These are phyloP conservation scores for Eristalinus sepulchralis DNA, from an alignment of 2,888 invertebrate species.

Conservation along the genomic window DNA sequence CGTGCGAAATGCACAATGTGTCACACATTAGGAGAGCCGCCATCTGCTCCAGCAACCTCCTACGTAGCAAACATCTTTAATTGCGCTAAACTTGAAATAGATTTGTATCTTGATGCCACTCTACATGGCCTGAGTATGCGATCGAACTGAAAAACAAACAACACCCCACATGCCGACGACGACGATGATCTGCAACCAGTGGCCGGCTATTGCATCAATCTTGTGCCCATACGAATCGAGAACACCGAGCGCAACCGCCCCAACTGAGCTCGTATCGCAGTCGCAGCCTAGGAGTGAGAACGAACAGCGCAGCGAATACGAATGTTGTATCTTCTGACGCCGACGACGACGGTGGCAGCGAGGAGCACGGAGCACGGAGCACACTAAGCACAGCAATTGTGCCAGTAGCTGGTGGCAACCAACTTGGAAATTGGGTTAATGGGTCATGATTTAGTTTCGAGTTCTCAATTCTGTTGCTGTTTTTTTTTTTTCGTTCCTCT, in stretches of 20 bases:
- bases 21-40: neutral
- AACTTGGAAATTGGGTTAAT: constrained; percentile 67
- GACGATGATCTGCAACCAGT: neutral
- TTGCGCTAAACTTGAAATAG: constrained; percentile 37
- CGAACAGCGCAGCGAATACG: neutral
- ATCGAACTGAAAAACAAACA: constrained; percentile 27
- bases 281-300: neutral
- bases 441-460: constrained; percentile 71
- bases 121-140: neutral
- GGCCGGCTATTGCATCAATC: neutral
- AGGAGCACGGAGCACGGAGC: too few species aligned
- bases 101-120: constrained; percentile 14
- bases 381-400: constrained; percentile 37
- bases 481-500: neutral
- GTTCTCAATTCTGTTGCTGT: constrained; percentile 64
- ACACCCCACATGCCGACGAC: neutral
- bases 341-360: neutral
- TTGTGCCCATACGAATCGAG: constrained; percentile 13
- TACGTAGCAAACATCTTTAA: neutral
- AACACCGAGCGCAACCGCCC: neutral
- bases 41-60: neutral
- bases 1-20: neutral
- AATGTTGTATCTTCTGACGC: neutral
- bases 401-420: constrained; percentile 46
- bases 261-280: constrained; percentile 8